phyloP scores from a whole-genome alignment of 1,140 invertebrate genomes.

The Melanaphis sacchari region DNA sequence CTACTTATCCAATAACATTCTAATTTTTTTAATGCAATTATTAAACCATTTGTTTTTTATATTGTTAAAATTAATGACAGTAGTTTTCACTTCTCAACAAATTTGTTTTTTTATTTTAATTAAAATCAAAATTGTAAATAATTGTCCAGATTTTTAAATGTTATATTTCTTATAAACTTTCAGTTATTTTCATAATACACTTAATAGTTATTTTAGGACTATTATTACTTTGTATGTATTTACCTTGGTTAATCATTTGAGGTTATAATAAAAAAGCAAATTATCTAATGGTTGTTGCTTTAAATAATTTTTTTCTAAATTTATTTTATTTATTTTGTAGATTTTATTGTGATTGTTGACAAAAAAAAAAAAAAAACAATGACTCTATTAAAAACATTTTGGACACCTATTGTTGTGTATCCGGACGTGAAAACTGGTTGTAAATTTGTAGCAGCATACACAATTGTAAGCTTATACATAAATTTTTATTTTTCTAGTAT shows the following conservation, averaged over 20 bases:
- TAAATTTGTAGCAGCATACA: constrained; percentile 79
- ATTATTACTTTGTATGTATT: neutral
- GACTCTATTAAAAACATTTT: constrained; percentile 79
- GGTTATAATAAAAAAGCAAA: neutral
- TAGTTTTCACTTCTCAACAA: neutral
- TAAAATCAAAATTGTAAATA: neutral
- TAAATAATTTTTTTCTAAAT: neutral
- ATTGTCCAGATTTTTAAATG: neutral
- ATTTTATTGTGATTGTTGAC: neutral
- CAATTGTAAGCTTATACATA: constrained; percentile 66
- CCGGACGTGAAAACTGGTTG: constrained; percentile 78
- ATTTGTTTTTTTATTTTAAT: neutral
- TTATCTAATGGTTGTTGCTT: neutral
- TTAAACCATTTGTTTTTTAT: neutral
- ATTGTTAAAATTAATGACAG: neutral
- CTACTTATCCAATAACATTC: too few species aligned
- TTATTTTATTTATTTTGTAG: neutral
- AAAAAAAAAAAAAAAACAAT: constrained; percentile 64
- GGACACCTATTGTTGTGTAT: constrained; percentile 87
- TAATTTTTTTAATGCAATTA: neutral
- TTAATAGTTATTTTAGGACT: neutral
- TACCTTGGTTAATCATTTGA: neutral
- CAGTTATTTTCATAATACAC: neutral
- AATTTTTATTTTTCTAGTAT: constrained; percentile 53
- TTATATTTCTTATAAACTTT: neutral